A percentile compares a stretch with the other conserved stretches of the same genome.
These are phyloP conservation scores for Gnathonemus longibarbis DNA, from an alignment of 2,113 vertebrate genomes.

Conservation along the genomic window DNA sequence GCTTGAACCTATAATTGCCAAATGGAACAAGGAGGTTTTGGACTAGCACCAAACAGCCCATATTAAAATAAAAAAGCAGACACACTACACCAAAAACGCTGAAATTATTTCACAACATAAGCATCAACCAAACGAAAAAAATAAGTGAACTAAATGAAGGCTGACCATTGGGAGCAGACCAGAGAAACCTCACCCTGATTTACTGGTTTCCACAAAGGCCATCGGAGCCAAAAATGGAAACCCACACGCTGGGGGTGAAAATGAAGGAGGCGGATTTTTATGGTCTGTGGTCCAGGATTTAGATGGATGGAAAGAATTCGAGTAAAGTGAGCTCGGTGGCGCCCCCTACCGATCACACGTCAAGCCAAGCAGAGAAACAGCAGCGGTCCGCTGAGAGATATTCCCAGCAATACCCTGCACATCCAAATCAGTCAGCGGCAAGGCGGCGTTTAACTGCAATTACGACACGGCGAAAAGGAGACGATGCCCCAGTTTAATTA, in stretches of 20 bases:
- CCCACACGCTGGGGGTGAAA: neutral
- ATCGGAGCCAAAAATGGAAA: constrained; percentile 3
- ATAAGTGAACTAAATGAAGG: neutral
- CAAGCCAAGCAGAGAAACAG: neutral
- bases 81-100: neutral
- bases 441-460: neutral
- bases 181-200: neutral
- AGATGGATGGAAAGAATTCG: constrained; percentile 6
- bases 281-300: neutral
- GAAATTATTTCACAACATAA: neutral
- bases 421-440: neutral
- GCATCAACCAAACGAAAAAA: neutral
- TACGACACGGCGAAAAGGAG: neutral
- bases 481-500: neutral
- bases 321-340: neutral
- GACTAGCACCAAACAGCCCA: neutral
- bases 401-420: neutral
- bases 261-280: neutral
- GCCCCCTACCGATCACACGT: neutral
- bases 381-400: neutral
- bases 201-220: neutral
- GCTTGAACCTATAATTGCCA: neutral
- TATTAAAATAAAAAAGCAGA: neutral
- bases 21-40: neutral
- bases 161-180: neutral